Base-by-base conservation (phyloP, 2,113 vertebrate genomes). In the Aythya baeri region DNA sequence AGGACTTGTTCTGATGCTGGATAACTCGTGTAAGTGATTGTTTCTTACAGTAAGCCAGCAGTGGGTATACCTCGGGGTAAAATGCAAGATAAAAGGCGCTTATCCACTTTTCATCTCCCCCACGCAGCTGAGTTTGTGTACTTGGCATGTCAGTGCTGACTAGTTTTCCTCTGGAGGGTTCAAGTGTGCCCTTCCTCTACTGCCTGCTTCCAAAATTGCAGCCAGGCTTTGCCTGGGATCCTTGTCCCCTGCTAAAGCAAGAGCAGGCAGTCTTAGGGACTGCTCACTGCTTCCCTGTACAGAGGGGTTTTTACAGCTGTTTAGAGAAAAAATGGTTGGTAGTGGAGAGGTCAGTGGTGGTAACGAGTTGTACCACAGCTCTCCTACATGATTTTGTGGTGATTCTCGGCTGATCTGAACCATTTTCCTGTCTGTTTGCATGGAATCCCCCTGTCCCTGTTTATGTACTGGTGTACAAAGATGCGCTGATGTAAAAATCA, bases 381-480 rank as follows among this genome's bases (percentile, higher is more conserved):
- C 63, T 61, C 0, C 0, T 8, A 20, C 0, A 2, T 0, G 5
- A 25, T 62, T 63, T 46, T 26, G 2, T 1, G 15, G 2, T 1
- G 15, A 13, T 27, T 91, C 41, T 58, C 15, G 18, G 54, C 65
- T n/a, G 18, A 4, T 38, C 13, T 34, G 59, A 29, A 1, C 21
- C 23, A 66, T 58, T 52, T 14, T 11, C 22, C n/a, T 38, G 20
- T 27, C 44, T 16, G 34, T 21, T 20, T 6, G 52, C 31, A 17
- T 3, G 27, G 55, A 61, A 62, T 43, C 66, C 17, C 55, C 61
- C 18, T 11, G 1, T 31, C 29, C 9, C 14, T 44, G 6, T 17
- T 5, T 1, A 26, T 1, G 21, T 34, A 1, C 49, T 2, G 67
- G 18, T 3, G 11, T 7, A 4, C 0, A 4, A 21, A 14, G 61